A percentile compares a stretch with the other conserved stretches of the same genome.
These are phyloP conservation scores for Listronotus bonariensis DNA, from an alignment of 1,140 invertebrate genomes.

Conservation along the genomic window DNA sequence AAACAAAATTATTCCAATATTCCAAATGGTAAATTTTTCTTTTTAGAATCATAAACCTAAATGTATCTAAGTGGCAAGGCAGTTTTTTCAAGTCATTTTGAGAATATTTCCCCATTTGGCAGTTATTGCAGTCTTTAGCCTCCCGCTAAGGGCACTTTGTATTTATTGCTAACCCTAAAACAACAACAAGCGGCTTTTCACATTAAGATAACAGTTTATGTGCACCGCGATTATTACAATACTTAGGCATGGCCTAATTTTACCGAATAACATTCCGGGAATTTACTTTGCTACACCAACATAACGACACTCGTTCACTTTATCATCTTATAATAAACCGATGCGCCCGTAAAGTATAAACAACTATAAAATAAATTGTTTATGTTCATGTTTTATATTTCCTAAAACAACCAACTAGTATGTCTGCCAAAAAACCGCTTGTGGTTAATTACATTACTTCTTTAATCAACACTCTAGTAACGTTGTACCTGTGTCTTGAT, in stretches of 20 bases:
- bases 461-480: no score
- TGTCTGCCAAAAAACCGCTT: constrained; percentile 11
- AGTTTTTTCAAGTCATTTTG: neutral
- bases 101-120: neutral
- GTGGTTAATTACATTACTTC: no score
- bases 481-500: no score
- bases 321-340: constrained; percentile 24
- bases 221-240: constrained; percentile 6
- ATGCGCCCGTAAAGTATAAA: constrained; percentile 21
- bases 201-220: constrained; percentile 1
- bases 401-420: constrained; percentile 9
- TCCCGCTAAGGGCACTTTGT: no score
- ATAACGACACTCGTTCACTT: constrained; percentile 17
- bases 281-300: constrained; percentile 24
- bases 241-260: constrained; percentile 3
- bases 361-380: constrained; percentile 27
- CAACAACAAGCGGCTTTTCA: neutral
- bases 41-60: neutral
- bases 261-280: constrained; percentile 8
- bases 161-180: neutral
- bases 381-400: constrained; percentile 26
- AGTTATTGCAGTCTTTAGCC: neutral
- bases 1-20: no score
- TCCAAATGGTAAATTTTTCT: no score
- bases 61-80: neutral